phyloP scores from a whole-genome alignment of 2,888 invertebrate genomes.

The Pimpla rufipes region DNA sequence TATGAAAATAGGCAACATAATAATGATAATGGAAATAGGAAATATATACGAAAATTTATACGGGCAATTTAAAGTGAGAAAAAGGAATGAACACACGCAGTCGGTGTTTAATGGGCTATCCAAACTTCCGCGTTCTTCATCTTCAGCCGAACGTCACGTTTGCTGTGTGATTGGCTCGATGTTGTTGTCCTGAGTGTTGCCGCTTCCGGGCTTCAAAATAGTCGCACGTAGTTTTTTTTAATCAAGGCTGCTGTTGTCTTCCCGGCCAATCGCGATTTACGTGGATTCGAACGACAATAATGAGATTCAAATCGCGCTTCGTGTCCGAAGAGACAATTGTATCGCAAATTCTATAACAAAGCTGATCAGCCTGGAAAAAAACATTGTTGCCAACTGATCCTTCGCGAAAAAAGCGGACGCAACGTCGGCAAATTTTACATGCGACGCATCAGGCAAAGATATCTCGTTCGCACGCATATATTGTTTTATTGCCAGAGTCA shows the following conservation, averaged over 20 bases:
- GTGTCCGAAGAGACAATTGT: conserved; percentile 2
- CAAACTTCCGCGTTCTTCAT: conserved; percentile 49
- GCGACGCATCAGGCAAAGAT: no score
- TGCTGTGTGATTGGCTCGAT: conserved; percentile 20
- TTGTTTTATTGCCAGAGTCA: no score
- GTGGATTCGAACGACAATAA: background rate
- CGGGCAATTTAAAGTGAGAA: background rate
- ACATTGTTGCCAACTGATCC: background rate
- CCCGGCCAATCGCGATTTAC: conserved; percentile 47
- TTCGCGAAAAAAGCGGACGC: no score
- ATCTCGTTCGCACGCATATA: no score
- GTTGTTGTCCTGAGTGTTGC: conserved; percentile 41
- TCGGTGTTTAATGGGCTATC: conserved; percentile 1
- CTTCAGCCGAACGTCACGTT: conserved; percentile 28
- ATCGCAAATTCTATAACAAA: background rate
- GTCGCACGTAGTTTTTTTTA: conserved; percentile 7
- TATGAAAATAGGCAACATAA: no score
- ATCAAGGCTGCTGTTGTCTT: conserved; percentile 34
- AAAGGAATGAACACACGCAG: conserved; percentile 28
- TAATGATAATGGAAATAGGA: no score
- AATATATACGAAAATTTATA: no score
- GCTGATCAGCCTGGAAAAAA: background rate
- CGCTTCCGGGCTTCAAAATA: conserved; percentile 54
- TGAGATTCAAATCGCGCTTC: conserved; percentile 1
- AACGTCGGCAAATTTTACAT: no score